phyloP scores from a whole-genome alignment of 2,797 vertebrate species.

The Anguilla marmorata region DNA sequence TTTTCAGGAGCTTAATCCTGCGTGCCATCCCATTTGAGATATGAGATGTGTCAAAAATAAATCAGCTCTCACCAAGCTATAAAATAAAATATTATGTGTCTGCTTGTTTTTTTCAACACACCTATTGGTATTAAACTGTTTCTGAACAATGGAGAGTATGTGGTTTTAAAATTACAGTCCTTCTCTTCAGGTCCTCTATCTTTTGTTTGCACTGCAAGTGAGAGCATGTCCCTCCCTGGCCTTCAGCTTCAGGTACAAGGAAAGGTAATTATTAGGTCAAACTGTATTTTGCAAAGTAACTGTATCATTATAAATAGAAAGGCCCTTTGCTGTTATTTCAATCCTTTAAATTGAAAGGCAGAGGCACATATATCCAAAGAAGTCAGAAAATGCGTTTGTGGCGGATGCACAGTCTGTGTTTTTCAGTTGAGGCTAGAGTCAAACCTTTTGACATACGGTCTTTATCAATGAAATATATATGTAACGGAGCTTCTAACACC shows the following conservation, averaged over 20 bases:
- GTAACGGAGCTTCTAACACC: too few species aligned
- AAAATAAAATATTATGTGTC: constrained; percentile 19
- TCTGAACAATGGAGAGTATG: constrained; percentile 25
- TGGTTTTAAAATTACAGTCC: constrained; percentile 28
- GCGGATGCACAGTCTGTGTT: background rate
- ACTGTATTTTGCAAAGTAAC: constrained; percentile 13
- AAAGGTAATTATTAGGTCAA: constrained; percentile 31
- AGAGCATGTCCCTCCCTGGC: background rate
- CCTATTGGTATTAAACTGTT: constrained; percentile 39
- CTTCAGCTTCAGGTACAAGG: constrained; percentile 12
- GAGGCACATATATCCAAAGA: background rate
- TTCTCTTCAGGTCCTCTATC: constrained; percentile 16
- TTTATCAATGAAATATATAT: too few species aligned
- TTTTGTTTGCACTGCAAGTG: constrained; percentile 26
- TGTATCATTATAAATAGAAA: constrained; percentile 27
- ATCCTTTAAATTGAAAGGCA: background rate
- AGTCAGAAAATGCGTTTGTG: background rate
- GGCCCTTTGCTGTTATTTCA: background rate
- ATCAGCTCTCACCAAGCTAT: background rate
- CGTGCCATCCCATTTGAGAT: background rate
- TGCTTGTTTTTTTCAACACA: constrained; percentile 18
- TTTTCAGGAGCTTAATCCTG: constrained; percentile 23
- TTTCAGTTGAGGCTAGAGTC: background rate
- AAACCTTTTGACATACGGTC: background rate
- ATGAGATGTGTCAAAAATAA: background rate